These are phyloP conservation scores for Daubentonia madagascariensis DNA, from an alignment of 2,113 vertebrate genomes.

Conservation along the genomic window DNA sequence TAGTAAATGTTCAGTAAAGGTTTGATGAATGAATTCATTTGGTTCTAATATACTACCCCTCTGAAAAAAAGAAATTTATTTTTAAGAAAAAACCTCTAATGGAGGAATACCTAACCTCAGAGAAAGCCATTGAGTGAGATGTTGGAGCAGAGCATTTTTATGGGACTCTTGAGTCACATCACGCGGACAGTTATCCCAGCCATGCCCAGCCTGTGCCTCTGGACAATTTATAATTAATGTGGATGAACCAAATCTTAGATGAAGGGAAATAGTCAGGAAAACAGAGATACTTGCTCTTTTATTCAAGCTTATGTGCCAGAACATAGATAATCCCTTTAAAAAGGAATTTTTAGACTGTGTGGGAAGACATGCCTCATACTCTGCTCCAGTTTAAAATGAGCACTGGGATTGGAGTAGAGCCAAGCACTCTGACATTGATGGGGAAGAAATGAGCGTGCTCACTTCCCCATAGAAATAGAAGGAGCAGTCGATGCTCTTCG, in stretches of 20 bases:
- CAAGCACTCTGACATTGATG: conserved; percentile 31
- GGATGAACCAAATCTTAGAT: neutral
- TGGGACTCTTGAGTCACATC: neutral
- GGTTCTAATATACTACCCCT: neutral
- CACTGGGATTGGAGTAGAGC: conserved; percentile 19
- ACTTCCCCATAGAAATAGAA: neutral
- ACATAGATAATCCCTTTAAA: conserved; percentile 69
- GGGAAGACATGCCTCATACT: conserved; percentile 67
- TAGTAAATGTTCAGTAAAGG: neutral
- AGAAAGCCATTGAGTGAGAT: neutral
- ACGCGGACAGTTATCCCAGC: neutral
- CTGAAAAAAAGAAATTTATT: neutral
- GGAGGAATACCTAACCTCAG: neutral
- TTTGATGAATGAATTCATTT: neutral
- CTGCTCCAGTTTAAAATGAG: conserved; percentile 67
- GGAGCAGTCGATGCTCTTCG: neutral
- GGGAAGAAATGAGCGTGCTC: neutral
- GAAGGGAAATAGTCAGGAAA: conserved; percentile 7
- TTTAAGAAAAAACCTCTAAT: neutral
- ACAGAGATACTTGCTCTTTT: conserved; percentile 44
- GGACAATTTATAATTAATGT: conserved; percentile 37
- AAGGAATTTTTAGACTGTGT: conserved; percentile 75
- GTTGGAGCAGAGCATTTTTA: neutral
- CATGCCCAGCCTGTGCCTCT: neutral
- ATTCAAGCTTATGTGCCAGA: conserved; percentile 39